These are phyloP conservation scores for Zaprionus lineosus DNA, from an alignment of 2,888 invertebrate species.

Conservation along the genomic window DNA sequence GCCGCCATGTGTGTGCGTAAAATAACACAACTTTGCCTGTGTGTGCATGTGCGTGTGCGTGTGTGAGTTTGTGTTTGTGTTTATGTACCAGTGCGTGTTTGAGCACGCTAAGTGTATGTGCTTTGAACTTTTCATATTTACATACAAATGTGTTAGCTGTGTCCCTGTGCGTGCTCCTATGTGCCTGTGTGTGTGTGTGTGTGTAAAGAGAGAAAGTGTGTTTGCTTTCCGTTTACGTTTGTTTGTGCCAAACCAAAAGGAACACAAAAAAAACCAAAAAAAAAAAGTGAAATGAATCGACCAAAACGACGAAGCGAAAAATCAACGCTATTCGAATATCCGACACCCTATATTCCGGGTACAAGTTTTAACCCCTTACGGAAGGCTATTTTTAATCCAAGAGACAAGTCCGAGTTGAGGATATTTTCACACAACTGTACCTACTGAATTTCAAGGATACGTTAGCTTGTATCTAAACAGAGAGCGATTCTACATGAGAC, in stretches of 20 bases:
- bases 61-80: constrained; percentile 5
- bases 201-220: constrained; percentile 39
- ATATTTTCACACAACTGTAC: no score
- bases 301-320: no score
- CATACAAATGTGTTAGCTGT: constrained; percentile 58
- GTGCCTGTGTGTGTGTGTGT: constrained; percentile 18
- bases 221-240: constrained; percentile 70
- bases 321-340: no score
- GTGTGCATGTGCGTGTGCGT: constrained; percentile 1
- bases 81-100: constrained; percentile 42
- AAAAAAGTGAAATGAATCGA: not conserved
- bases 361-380: no score
- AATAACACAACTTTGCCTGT: not conserved
- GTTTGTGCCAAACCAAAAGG: constrained; percentile 60
- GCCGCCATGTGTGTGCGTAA: constrained; percentile 37
- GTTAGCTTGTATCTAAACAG: no score
- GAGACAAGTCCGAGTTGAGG: no score
- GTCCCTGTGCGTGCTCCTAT: constrained; percentile 13
- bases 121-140: constrained; percentile 73
- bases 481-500: no score
- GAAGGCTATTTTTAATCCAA: no score
- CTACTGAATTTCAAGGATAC: no score
- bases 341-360: no score
- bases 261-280: constrained; percentile 3
- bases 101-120: constrained; percentile 68